Evolutionary conservation across 2,797 vertebrate genomes (phyloP), one percentile per base, ranked within the genome.

Genomic region (Eulemur rubriventer): DNA sequence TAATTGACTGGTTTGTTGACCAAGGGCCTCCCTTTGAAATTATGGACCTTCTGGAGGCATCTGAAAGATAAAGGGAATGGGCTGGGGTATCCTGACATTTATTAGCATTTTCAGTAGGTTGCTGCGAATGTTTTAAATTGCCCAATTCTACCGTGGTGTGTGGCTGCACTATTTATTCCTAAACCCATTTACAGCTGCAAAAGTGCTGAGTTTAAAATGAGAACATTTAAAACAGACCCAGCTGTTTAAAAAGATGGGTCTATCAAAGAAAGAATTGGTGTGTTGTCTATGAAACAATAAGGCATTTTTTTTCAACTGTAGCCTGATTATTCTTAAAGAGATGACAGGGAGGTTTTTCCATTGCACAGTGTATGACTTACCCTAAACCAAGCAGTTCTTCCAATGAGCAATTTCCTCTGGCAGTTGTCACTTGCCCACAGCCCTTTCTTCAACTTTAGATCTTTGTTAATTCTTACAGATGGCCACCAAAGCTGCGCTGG

Each of bases 231-330:
- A 93, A 41, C 78, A 87, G 86, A 83, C 76, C 83, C 91, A 94
- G 59, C 82, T 96, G 72, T 93, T 92, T 84, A 43, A 78, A 89
- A 83, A 94, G 93, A 93, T 89, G 89, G 93, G 52, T 43, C 41
- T 80, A 80, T 95, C 73, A 91, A 91, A 89, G 95, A 41, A 63
- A 59, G 73, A 52, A 67, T 85, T 73, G 84, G 52, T 43, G 55
- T 94, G 38, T 28, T 41, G 17, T 76, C 94, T 35, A 59, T 92
- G 67, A 96, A 90, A 84, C 76, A 85, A 46, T 46, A 33, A 35
- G 35, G 5, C 20, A 4, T 82, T 83, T 86, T 72, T 65, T 65
- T 65, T 91, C 41, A 90, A 2, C 67, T 63, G 65, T 18, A 63
- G 61, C 50, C 80, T 38, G 46, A 43, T 91, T 67, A 38, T 94